Evolutionary conservation across 2,797 vertebrate species (phyloP), one percentile per base, ranked within the genome.

Genomic region (Vultur gryphus): DNA sequence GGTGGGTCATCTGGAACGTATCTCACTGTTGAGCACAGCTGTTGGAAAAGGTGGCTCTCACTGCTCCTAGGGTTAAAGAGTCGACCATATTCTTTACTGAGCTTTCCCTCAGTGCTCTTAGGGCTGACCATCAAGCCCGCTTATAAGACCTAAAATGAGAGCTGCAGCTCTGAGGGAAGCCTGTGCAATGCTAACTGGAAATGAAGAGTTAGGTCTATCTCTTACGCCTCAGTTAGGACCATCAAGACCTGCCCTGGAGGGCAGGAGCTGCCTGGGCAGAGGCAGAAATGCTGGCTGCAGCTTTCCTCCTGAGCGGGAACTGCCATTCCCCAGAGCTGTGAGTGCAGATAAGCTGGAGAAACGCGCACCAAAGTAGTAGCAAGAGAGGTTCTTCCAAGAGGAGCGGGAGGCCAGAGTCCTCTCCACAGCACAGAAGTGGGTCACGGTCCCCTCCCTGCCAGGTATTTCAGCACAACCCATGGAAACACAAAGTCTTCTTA

Each of bases 1-100:
- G 71, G 64, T 69, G 61, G 33, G 25, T 91, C 67, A 90, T 44
- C 87, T 93, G 44, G 82, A 92, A 77, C 71, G 83, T 65, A 39
- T 17, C 33, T 76, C 12, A 1, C 58, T 51, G 16, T 35, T 52
- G 37, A 95, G 54, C 46, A 37, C 23, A 79, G 58, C 44, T 83
- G 44, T 43, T 64, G 31, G 46, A 84, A 84, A 91, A 73, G 46
- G 33, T 54, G 37, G 23, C 28, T 86, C 17, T 75, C 18, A 5
- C n/a, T 54, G 29, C n/a, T 72, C 20, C 48, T 33, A 55, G 29
- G 37, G 44, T 76, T 91, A 76, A 61, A 79, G 29, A 77, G 57
- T 61, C 67, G 83, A 21, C 59, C 29, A 43, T 20, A 20, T 57
- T 64, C 48, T 73, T 55, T 16, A 49, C 33, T 21, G n/a, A 87